Base-by-base conservation (phyloP, 53 echinoderm and acorn worm species). In the Actinopyga echinites region DNA sequence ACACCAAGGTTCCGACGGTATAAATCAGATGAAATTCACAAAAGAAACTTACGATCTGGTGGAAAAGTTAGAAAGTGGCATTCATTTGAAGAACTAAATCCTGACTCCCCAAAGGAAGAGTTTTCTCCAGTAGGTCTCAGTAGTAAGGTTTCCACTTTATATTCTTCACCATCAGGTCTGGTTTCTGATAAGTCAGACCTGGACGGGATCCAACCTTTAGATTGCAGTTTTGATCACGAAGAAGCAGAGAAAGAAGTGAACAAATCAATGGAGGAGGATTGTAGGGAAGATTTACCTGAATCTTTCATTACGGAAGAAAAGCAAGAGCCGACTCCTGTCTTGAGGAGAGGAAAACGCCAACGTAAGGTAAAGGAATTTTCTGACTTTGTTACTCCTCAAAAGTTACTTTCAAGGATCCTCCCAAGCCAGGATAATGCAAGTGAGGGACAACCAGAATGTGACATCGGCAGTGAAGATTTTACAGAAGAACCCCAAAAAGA, bases 201-300 rank as follows among this genome's bases (percentile, higher is more conserved):
- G 35, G 96, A 96, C 25, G 96, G 93, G 10, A 93, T 96, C 38
- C 87, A 87, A 17, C 96, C 96, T 6, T 73, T 96, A 56, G 87
- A 77, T 5, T 77, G 33, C 32, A 56, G 69, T 69, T 89, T 90
- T 85, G 93, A 93, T 23, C 29, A 69, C 2, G 32, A 34, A 1
- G 57, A 79, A 3, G 34, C 7, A 19, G 62, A 62, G 24, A 45
- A 80, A 19, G 23, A 38, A 11, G 36, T 36, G 37, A 24, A 4
- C 3, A 12, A 24, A 21, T 7, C 9, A 23, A 3, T 10, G 3
- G 30, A 13, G 15, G 13, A 78, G 9, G 56, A 34, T 19, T 10
- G 5, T 15, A 0, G 32, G 4, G 45, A 42, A 17, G 26, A 12
- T 38, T 8, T 68, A n/a, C 24, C 40, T 43, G 52, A 42, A 56